phyloP scores from a whole-genome alignment of 2,888 invertebrate genomes.

The Pinctada fucata region DNA sequence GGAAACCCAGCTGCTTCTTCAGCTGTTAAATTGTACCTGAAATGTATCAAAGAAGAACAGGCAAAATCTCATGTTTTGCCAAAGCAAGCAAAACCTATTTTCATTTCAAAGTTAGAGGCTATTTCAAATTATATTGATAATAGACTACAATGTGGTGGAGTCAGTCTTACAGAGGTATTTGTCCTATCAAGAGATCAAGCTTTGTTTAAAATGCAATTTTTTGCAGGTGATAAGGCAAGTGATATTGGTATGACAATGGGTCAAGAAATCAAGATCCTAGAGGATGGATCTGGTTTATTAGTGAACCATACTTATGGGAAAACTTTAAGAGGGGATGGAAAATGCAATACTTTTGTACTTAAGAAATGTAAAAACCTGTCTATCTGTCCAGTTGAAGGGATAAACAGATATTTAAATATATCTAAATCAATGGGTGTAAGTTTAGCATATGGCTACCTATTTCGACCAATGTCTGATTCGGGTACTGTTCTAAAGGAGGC shows the following conservation, averaged over 20 bases:
- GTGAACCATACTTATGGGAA: constrained; percentile 34
- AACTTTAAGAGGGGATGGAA: constrained; percentile 27
- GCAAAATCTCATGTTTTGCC: constrained; percentile 31
- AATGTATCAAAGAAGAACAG: constrained; percentile 35
- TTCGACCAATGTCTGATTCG: constrained; percentile 11
- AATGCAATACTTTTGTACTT: constrained; percentile 29
- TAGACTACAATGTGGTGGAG: neutral
- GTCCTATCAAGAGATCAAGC: constrained; percentile 9
- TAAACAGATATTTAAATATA: constrained; percentile 9
- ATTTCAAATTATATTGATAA: constrained; percentile 2
- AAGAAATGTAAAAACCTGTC: constrained; percentile 9
- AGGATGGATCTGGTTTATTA: constrained; percentile 16
- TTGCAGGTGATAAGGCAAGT: constrained; percentile 22
- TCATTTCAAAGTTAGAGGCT: constrained; percentile 9
- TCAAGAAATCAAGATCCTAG: constrained; percentile 23
- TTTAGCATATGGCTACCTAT: constrained; percentile 19
- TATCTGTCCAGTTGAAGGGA: constrained; percentile 16
- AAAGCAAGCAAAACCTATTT: constrained; percentile 28
- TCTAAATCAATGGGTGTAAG: neutral
- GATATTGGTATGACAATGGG: constrained; percentile 4
- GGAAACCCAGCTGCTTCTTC: neutral
- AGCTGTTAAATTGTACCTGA: constrained; percentile 17
- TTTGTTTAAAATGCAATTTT: constrained; percentile 29
- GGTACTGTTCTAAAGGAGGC: constrained; percentile 16
- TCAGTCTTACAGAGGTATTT: constrained; percentile 7